Evolutionary conservation across 2,797 vertebrate species (phyloP).

Genomic region (Microctenopoma lineatum): DNA sequence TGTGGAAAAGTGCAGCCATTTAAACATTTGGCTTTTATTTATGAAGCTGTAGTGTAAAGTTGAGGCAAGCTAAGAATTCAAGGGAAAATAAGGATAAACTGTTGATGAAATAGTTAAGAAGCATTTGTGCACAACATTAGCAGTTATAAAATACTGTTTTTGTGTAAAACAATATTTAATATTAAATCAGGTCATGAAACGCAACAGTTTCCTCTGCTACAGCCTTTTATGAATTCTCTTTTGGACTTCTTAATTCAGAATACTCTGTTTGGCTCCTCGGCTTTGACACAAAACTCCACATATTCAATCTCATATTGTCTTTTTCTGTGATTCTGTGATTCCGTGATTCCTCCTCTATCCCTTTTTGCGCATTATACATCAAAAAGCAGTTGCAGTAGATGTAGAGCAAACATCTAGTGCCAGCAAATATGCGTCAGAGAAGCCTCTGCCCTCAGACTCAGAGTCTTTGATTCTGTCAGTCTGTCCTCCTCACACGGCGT

Average conservation of each 20-base stretch:
- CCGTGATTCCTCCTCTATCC: slow-evolving; percentile 31
- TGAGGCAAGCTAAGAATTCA: background rate
- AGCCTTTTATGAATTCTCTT: slow-evolving; percentile 20
- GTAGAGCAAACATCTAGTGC: slow-evolving; percentile 61
- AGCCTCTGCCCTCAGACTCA: slow-evolving; percentile 50
- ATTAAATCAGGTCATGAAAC: slow-evolving; percentile 20
- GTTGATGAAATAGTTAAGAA: background rate
- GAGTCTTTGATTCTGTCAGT: slow-evolving; percentile 24
- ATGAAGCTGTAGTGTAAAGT: background rate
- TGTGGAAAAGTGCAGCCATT: background rate
- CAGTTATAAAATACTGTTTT: slow-evolving; percentile 25
- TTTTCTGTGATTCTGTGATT: slow-evolving; percentile 31
- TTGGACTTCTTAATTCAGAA: slow-evolving; percentile 36
- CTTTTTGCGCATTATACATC: slow-evolving; percentile 77
- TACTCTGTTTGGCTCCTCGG: slow-evolving; percentile 40
- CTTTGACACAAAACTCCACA: slow-evolving; percentile 48
- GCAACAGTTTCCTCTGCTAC: slow-evolving; percentile 14
- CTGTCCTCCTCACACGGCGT: slow-evolving; percentile 18
- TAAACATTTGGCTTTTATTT: slow-evolving; percentile 7
- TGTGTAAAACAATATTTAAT: slow-evolving; percentile 16
- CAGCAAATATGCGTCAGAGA: slow-evolving; percentile 69
- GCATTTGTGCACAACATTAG: background rate
- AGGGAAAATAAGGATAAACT: background rate
- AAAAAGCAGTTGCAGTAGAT: slow-evolving; percentile 62
- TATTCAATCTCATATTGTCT: slow-evolving; percentile 43